These are phyloP conservation scores for Lacanobia oleracea DNA, from an alignment of 2,888 invertebrate species.

Conservation along the genomic window DNA sequence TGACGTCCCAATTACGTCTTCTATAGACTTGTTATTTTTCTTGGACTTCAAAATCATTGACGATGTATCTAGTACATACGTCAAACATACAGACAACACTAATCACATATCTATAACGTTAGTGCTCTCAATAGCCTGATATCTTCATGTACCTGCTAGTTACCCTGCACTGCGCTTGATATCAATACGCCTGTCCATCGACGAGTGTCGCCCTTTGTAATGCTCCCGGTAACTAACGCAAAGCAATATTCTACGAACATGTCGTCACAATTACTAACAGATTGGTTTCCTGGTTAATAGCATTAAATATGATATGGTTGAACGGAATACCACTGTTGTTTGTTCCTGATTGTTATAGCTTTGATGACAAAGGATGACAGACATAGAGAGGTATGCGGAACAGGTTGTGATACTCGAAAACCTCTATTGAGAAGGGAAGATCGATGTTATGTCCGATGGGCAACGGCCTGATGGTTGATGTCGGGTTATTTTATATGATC, in stretches of 20 bases:
- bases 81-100: background rate
- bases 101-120: background rate
- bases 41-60: no score
- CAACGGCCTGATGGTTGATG: no score
- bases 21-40: no score
- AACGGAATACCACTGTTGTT: background rate
- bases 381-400: no score
- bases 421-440: no score
- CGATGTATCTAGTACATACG: no score
- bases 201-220: slow-evolving; percentile 9
- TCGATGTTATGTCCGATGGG: no score
- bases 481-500: no score
- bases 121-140: background rate
- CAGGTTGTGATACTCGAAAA: no score
- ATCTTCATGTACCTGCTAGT: background rate
- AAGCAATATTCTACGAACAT: background rate
- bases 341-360: background rate
- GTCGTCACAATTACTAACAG: background rate
- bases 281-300: background rate
- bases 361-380: background rate
- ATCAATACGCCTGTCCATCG: slow-evolving; percentile 16
- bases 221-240: background rate
- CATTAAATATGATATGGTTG: slow-evolving; percentile 6
- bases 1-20: no score
- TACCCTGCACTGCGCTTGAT: background rate